phyloP scores from a whole-genome alignment of 2,113 vertebrate genomes.

The Ailurus styani region DNA sequence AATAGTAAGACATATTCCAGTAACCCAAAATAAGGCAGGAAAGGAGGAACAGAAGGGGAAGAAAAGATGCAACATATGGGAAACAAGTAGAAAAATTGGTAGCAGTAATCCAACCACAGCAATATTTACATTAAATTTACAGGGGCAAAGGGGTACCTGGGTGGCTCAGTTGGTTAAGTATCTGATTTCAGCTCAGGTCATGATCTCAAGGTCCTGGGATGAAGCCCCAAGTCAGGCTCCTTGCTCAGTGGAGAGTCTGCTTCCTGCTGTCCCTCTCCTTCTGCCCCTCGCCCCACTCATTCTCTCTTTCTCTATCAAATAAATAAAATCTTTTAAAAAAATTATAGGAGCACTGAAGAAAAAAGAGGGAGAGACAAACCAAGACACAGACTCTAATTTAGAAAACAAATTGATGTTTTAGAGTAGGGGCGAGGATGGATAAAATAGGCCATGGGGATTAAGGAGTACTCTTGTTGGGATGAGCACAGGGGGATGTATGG shows the following conservation, averaged over 20 bases:
- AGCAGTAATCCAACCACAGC: background rate
- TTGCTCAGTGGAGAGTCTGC: background rate
- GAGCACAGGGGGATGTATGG: background rate
- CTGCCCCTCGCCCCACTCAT: background rate
- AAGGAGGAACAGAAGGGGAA: background rate
- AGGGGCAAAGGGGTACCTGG: background rate
- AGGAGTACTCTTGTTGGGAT: background rate
- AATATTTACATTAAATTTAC: background rate
- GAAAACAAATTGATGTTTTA: background rate
- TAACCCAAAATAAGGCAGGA: background rate
- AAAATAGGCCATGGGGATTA: background rate
- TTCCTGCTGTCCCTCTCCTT: background rate
- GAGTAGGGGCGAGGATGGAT: background rate
- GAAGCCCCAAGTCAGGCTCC: background rate
- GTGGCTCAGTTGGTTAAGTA: background rate
- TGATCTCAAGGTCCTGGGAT: background rate
- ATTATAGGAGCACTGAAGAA: background rate
- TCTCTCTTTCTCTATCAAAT: background rate
- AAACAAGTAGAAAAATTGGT: background rate
- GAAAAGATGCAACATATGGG: background rate
- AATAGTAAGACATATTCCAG: background rate
- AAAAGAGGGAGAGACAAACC: background rate
- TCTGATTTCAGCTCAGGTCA: background rate
- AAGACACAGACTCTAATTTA: background rate
- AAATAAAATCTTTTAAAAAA: background rate